Base-by-base conservation (phyloP, 2,888 invertebrate species). In the Drosophila colorata region DNA sequence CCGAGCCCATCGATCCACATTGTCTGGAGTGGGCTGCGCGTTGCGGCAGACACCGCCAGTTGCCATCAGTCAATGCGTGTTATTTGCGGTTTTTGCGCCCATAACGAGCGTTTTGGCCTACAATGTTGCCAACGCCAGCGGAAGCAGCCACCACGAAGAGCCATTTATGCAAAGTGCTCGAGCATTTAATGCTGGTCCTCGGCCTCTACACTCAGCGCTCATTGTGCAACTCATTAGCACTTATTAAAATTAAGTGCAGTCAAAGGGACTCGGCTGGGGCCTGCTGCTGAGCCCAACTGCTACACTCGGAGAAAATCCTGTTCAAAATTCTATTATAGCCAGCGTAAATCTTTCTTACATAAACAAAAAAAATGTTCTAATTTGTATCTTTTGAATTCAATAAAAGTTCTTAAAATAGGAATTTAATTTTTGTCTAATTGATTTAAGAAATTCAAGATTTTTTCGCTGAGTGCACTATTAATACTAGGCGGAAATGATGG, bases 211-310 rank as follows among this genome's bases (percentile, higher is more conserved):
- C 44, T 59, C 64, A 9, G 9, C 40, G 57, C 60, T 55, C 61
- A 75, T 78, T 80, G 76, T 73, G 80, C 80, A 90, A 90, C 90
- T 90, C 90, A 90, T 90, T 90, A 90, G 87, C 90, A 90, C 90
- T 90, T 90, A 89, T 90, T 90, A 90, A 90, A 89, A 73, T 76
- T 76, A 87, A 90, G 80, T 83, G 89, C 82, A 69, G 71, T 52
- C 59, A 53, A 55, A 69, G 60, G 53, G 60, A 40, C 25, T 43
- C 11, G 14, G 16, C 37, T 31, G 33, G 37, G 4, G 33, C 9
- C 28, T 31, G 25, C 25, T 25, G 14, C 16, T n/a, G 28, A 46
- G 1, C 33, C 41, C 9, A 20, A 13, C 14, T 13, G 11, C 11
- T 49, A 48, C 75, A 37, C 53, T 52, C n/a, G 8, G 23, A 43